Conservation (phyloP, 2,797 vertebrate genomes). For the Echeneis naucrates region DNA sequence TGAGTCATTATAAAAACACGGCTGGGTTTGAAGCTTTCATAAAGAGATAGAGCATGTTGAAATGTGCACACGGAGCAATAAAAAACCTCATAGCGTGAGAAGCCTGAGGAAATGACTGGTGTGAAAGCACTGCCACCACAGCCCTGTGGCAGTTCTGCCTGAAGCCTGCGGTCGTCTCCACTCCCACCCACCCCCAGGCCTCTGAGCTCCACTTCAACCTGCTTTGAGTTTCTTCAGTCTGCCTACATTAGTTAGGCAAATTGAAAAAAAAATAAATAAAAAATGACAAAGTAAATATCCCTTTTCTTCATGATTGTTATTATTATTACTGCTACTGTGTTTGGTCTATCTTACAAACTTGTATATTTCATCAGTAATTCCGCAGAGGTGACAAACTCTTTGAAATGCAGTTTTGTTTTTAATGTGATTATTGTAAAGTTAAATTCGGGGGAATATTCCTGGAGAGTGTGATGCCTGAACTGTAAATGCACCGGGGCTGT, state of each 20-base stretch:
- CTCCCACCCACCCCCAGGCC: slow-evolving; percentile 10
- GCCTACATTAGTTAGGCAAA: too few relatives aligned
- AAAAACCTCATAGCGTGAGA: slow-evolving; percentile 75
- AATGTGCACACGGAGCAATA: slow-evolving; percentile 9
- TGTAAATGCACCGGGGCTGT: slow-evolving; percentile 25
- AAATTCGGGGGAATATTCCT: slow-evolving; percentile 6
- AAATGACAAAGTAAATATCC: too few relatives aligned
- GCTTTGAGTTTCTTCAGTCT: slow-evolving; percentile 15
- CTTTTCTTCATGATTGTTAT: too few relatives aligned
- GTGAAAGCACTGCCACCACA: slow-evolving; percentile 68
- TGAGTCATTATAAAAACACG: neutral
- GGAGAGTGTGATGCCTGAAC: neutral
- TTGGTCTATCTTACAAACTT: too few relatives aligned
- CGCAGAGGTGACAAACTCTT: neutral
- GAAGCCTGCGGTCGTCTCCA: slow-evolving; percentile 24
- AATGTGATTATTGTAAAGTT: neutral
- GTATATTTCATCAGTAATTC: too few relatives aligned
- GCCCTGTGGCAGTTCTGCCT: slow-evolving; percentile 57
- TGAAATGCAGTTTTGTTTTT: neutral
- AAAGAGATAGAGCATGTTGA: neutral
- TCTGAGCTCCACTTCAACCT: slow-evolving; percentile 4
- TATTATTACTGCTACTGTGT: too few relatives aligned
- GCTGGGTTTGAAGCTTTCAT: neutral
- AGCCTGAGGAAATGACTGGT: slow-evolving; percentile 77
- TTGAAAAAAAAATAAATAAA: too few relatives aligned